Evolutionary conservation across 2,797 vertebrate species (phyloP).

Genomic region (Oryzias sinensis): DNA sequence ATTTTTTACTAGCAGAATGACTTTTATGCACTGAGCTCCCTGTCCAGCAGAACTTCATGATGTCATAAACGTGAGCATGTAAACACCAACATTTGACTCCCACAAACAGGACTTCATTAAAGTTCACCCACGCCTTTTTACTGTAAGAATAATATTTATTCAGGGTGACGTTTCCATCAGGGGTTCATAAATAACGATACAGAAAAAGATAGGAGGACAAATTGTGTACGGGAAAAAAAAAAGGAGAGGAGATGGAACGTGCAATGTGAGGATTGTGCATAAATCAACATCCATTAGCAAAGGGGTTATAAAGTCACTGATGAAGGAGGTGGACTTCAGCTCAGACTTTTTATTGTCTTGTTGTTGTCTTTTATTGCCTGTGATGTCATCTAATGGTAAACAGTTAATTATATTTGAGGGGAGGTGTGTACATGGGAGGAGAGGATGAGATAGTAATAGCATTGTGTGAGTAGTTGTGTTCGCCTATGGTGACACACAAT

Average conservation of each 20-base stretch:
- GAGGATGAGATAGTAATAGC: constrained; percentile 61
- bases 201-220: constrained; percentile 28
- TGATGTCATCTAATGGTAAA: constrained; percentile 83
- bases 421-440: constrained; percentile 60
- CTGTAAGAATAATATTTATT: constrained; percentile 67
- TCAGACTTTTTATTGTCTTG: constrained; percentile 75
- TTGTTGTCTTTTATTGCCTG: constrained; percentile 75
- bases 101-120: constrained; percentile 38
- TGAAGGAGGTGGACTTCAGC: constrained; percentile 67
- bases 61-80: constrained; percentile 65
- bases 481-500: constrained; percentile 40
- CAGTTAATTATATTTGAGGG: constrained; percentile 63
- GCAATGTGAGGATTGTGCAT: constrained; percentile 61
- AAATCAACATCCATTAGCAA: constrained; percentile 79
- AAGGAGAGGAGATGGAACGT: constrained; percentile 41
- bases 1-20: constrained; percentile 48
- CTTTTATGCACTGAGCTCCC: constrained; percentile 60
- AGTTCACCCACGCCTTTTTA: constrained; percentile 49
- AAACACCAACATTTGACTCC: constrained; percentile 52
- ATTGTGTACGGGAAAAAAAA: constrained; percentile 16
- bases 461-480: constrained; percentile 43
- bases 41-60: constrained; percentile 51
- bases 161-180: constrained; percentile 50
- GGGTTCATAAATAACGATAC: constrained; percentile 63
- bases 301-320: constrained; percentile 75